Evolutionary conservation across 1,140 invertebrate species (phyloP), one percentile per base, ranked within the genome.

Genomic region (Euborellia annulipes): DNA sequence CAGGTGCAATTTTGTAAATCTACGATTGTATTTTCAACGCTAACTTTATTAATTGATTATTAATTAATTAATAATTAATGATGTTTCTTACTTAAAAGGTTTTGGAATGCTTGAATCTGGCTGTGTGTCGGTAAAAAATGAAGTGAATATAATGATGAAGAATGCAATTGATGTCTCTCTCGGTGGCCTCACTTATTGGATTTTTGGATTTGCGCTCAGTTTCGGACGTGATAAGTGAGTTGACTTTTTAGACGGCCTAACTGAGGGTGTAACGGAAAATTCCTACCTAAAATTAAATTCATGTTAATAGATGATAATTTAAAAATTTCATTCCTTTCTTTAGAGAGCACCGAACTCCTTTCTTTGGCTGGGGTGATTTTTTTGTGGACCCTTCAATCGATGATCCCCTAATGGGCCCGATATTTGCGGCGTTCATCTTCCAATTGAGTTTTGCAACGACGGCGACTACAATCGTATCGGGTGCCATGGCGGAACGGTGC

Each of bases 111-210:
- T 94, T 43, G 89, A 94, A 60, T 88, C 85, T 1, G 90, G 90
- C 4, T 88, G 85, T 53, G 89, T 93, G 0, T 89, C 85, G 1
- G 71, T 87, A 21, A 94, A 93, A 64, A 93, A 93, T 56, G 90
- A 93, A 70, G 86, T 91, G 0, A 92, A 93, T 55, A 92, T 93
- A n/a, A 92, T 93, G 88, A 89, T 93, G 82, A 93, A 92, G 62
- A 94, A 94, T 56, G 78, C 91, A 0, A 84, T 87, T 1, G 89
- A 94, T 52, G 87, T 95, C 43, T 83, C 91, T 8, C 70, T 95
- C 2, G 91, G 91, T 13, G 90, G 88, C 41, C 59, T 92, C 3
- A 91, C 87, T 0, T 96, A 94, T 63, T 95, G 91, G 91, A 70
- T 87, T 16, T 92, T 94, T 58, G 92, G 91, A 0, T 96, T 88